phyloP scores from a whole-genome alignment of 2,888 invertebrate genomes.

The Schizotus pectinicornis region DNA sequence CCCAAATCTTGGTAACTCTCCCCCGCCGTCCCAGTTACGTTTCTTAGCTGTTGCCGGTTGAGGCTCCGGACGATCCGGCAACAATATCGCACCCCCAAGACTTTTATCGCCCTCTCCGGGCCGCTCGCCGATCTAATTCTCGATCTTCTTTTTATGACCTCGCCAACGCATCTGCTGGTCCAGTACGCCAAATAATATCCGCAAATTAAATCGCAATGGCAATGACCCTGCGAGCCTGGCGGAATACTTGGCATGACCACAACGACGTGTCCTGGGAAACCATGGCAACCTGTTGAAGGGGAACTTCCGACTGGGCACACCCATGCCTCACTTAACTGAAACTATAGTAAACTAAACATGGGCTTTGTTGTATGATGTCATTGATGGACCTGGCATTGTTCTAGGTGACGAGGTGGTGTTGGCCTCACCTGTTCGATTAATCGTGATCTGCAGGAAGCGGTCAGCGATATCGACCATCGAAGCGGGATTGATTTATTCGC shows the following conservation, averaged over 20 bases:
- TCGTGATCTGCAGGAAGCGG: too few species aligned
- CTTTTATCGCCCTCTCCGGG: too few species aligned
- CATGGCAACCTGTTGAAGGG: slow-evolving; percentile 33
- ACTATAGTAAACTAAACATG: slow-evolving; percentile 23
- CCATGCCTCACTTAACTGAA: slow-evolving; percentile 18
- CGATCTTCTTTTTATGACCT: slow-evolving; percentile 3
- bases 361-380: slow-evolving; percentile 7
- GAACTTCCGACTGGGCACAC: slow-evolving; percentile 23
- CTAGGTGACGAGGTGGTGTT: too few species aligned
- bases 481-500: too few species aligned
- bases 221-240: slow-evolving; percentile 20
- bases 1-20: too few species aligned
- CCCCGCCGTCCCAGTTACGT: too few species aligned
- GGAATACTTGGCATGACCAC: slow-evolving; percentile 24
- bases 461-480: too few species aligned
- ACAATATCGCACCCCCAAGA: too few species aligned
- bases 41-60: too few species aligned
- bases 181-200: neutral
- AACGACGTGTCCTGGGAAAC: slow-evolving; percentile 24
- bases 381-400: neutral
- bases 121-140: slow-evolving; percentile 1
- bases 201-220: slow-evolving; percentile 2
- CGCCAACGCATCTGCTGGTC: neutral
- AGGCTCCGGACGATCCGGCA: too few species aligned
- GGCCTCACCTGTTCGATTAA: too few species aligned